Evolutionary conservation across 2,888 invertebrate genomes (phyloP).

Genomic region (Dolichopus griseipennis): DNA sequence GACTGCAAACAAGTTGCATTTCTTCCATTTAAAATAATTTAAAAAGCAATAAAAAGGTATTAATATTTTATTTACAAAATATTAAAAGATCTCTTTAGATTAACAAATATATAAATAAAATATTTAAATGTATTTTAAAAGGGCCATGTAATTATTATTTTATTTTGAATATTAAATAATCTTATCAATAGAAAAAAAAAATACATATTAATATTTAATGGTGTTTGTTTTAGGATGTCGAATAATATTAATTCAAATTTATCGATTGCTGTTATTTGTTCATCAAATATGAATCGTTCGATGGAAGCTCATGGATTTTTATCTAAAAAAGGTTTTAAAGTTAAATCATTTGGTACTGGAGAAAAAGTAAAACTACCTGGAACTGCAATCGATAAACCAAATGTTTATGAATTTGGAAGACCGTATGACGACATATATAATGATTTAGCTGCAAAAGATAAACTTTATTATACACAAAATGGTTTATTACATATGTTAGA

Average conservation of each 20-base stretch:
- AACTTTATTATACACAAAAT: conserved; percentile 86
- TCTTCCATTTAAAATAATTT: too few relatives aligned
- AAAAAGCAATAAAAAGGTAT: too few relatives aligned
- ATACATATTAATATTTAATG: too few relatives aligned
- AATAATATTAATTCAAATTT: conserved; percentile 44
- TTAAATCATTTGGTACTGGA: conserved; percentile 88
- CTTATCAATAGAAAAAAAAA: too few relatives aligned
- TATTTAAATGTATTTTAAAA: too few relatives aligned
- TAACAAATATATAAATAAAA: too few relatives aligned
- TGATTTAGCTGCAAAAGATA: conserved; percentile 83
- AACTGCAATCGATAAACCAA: conserved; percentile 84
- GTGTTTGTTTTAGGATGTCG: not conserved
- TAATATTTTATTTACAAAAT: too few relatives aligned
- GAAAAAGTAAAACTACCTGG: conserved; percentile 97
- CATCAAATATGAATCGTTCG: conserved; percentile 98
- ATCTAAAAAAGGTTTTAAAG: conserved; percentile 93
- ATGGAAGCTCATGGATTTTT: conserved; percentile 99
- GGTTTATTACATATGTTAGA: conserved; percentile 97
- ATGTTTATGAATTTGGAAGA: conserved; percentile 93
- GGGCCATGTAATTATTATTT: too few relatives aligned
- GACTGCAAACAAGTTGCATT: too few relatives aligned
- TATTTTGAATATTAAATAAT: too few relatives aligned
- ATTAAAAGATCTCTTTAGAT: too few relatives aligned
- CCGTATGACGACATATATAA: conserved; percentile 94
- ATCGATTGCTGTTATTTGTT: conserved; percentile 92